Evolutionary conservation across 2,113 vertebrate genomes (phyloP).

Genomic region (Nannobrachium achirus): DNA sequence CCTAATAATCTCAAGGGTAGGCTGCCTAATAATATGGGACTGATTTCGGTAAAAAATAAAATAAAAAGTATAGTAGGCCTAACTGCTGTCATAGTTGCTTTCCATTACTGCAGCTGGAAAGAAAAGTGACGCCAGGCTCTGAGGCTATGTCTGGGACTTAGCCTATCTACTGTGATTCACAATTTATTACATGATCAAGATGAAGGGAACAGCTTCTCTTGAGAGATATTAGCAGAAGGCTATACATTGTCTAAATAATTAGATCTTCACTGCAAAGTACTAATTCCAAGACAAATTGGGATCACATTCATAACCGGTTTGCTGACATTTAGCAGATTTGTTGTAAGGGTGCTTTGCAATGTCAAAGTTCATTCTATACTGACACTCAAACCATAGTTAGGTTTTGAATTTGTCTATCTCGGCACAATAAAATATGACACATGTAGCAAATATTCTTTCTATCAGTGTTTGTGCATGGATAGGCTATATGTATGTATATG

Average conservation of each 20-base stretch:
- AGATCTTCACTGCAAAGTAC: conserved; percentile 71
- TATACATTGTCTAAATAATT: conserved; percentile 82
- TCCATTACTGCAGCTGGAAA: conserved; percentile 39
- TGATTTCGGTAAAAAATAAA: too few relatives aligned
- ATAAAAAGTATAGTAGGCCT: conserved; percentile 1
- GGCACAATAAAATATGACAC: conserved; percentile 70
- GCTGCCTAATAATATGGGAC: too few relatives aligned
- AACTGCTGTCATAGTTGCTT: conserved; percentile 63
- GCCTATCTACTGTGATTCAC: conserved; percentile 54
- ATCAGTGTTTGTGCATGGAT: conserved; percentile 63
- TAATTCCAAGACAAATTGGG: conserved; percentile 84
- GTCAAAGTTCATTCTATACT: conserved; percentile 76
- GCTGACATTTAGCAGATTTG: conserved; percentile 85
- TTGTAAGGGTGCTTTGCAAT: conserved; percentile 69
- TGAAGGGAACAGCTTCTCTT: conserved; percentile 71
- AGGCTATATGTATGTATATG: conserved; percentile 9
- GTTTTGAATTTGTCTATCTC: conserved; percentile 69
- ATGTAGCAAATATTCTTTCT: conserved; percentile 57
- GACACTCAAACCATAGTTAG: conserved; percentile 79
- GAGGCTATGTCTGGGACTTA: conserved; percentile 74
- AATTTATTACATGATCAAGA: conserved; percentile 65
- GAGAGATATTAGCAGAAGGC: conserved; percentile 73
- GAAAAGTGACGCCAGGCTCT: conserved; percentile 69
- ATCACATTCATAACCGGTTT: conserved; percentile 81
- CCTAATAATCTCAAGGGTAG: too few relatives aligned